Percentiles rank a stretch among this genome's conserved stretches.
These are phyloP conservation scores for Protodeltote pygarga DNA, from an alignment of 2,888 invertebrate species.

Conservation along the genomic window DNA sequence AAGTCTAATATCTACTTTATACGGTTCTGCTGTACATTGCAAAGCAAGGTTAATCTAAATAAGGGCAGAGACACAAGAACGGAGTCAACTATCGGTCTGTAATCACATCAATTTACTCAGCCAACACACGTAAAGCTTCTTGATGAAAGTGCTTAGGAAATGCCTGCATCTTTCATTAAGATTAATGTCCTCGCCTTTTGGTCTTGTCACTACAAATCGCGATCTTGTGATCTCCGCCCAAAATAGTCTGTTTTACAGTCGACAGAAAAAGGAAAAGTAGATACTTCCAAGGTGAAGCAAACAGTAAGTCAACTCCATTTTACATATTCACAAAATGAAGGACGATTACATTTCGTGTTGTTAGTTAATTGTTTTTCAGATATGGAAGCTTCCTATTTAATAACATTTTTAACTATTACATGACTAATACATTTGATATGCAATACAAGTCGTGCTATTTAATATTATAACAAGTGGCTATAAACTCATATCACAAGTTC, in stretches of 20 bases:
- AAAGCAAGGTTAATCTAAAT: constrained; percentile 58
- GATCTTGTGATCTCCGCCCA: constrained; percentile 43
- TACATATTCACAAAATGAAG: constrained; percentile 51
- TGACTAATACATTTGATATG: constrained; percentile 81
- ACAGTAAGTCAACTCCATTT: constrained; percentile 53
- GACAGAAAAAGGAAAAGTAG: constrained; percentile 38
- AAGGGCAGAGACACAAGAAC: constrained; percentile 12
- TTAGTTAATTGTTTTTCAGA: constrained; percentile 57
- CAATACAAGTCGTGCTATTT: constrained; percentile 83
- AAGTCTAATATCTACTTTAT: constrained; percentile 39
- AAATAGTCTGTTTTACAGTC: constrained; percentile 43
- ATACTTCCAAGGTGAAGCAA: constrained; percentile 60
- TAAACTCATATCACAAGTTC: constrained; percentile 83
- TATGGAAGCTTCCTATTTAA: constrained; percentile 64
- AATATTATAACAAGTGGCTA: constrained; percentile 82
- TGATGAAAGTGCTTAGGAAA: constrained; percentile 18
- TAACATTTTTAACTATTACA: constrained; percentile 63
- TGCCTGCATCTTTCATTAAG: constrained; percentile 32
- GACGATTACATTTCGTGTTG: constrained; percentile 46
- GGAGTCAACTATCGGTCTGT: constrained; percentile 1
- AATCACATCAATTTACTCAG: constrained; percentile 28
- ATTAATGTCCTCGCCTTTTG: constrained; percentile 41
- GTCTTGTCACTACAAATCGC: constrained; percentile 35
- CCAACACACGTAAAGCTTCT: constrained; percentile 10
- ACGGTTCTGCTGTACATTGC: constrained; percentile 36